Evolutionary conservation across 2,888 invertebrate genomes (phyloP).

Genomic region (Theretra japonica): DNA sequence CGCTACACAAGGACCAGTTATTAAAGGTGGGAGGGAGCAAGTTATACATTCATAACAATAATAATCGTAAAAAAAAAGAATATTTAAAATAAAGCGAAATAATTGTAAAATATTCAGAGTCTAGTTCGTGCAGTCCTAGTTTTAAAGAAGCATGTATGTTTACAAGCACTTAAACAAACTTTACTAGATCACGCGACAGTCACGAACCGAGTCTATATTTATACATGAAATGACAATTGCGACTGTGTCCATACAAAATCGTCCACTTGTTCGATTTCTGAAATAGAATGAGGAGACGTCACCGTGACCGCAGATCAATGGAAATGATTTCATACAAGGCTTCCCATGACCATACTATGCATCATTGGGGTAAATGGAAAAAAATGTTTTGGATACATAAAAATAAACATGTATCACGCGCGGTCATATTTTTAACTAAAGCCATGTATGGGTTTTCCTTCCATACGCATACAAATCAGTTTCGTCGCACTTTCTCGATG

Average conservation of each 20-base stretch:
- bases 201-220: constrained; percentile 34
- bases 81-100: too few relatives aligned
- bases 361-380: constrained; percentile 17
- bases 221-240: constrained; percentile 44
- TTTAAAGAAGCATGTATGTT: constrained; percentile 2
- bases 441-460: too few relatives aligned
- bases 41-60: not conserved
- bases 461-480: too few relatives aligned
- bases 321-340: constrained; percentile 38
- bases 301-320: constrained; percentile 38
- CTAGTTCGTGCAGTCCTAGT: not conserved
- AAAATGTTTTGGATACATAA: not conserved
- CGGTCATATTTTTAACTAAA: not conserved
- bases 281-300: constrained; percentile 37
- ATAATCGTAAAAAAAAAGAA: too few relatives aligned
- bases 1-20: too few relatives aligned
- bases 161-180: constrained; percentile 15
- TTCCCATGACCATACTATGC: constrained; percentile 27
- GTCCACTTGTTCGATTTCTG: constrained; percentile 43
- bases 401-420: not conserved
- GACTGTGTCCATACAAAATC: constrained; percentile 29
- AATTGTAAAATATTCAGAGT: not conserved
- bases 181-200: constrained; percentile 43
- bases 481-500: too few relatives aligned
- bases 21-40: not conserved